phyloP scores from a whole-genome alignment of 2,888 invertebrate species.

The Mycogona germanica region DNA sequence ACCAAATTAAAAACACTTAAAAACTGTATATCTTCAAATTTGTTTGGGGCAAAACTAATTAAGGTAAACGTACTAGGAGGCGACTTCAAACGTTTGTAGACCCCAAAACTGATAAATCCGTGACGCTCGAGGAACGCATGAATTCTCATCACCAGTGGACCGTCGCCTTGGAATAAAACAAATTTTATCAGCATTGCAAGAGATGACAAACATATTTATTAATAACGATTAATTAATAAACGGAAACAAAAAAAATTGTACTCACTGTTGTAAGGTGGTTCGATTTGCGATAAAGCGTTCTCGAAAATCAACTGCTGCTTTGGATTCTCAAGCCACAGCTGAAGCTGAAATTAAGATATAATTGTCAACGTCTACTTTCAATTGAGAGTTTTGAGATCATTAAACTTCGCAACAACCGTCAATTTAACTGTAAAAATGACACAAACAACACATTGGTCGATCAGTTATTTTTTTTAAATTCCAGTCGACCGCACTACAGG shows the following conservation, averaged over 20 bases:
- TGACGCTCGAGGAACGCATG: slow-evolving; percentile 89
- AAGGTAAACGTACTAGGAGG: slow-evolving; percentile 34
- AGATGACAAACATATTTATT: not conserved
- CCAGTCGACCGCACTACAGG: too few relatives aligned
- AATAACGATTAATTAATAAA: not conserved
- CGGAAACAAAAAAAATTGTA: slow-evolving; percentile 15
- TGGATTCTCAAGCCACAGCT: slow-evolving; percentile 93
- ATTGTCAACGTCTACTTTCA: too few relatives aligned
- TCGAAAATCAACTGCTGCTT: slow-evolving; percentile 79
- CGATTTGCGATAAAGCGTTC: slow-evolving; percentile 62
- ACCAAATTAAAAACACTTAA: not conserved
- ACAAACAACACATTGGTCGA: too few relatives aligned
- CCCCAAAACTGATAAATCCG: slow-evolving; percentile 95
- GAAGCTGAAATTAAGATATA: slow-evolving; percentile 44
- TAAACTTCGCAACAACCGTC: too few relatives aligned
- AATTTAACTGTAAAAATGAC: too few relatives aligned
- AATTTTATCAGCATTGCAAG: not conserved
- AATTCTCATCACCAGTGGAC: slow-evolving; percentile 63
- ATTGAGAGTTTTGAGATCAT: too few relatives aligned
- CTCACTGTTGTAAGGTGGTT: slow-evolving; percentile 74
- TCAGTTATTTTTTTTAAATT: too few relatives aligned
- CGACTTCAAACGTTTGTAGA: slow-evolving; percentile 68
- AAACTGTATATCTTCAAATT: not conserved
- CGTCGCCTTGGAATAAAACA: slow-evolving; percentile 42
- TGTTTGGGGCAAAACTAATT: too few relatives aligned